Evolutionary conservation across 2,888 invertebrate species (phyloP).

Genomic region (Thelaira solivaga): DNA sequence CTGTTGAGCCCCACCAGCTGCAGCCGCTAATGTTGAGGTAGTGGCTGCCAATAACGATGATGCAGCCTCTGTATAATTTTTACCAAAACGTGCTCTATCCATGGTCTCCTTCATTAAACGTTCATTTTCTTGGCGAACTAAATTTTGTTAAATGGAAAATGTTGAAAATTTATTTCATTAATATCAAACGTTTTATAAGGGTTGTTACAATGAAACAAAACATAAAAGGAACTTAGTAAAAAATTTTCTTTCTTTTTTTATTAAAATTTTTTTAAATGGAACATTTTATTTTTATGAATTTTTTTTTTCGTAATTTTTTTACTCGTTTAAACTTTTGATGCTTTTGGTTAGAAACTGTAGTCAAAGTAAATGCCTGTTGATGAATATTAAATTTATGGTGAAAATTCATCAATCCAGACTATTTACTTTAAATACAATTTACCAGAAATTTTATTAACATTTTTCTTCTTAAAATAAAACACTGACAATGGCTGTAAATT

Average conservation of each 20-base stretch:
- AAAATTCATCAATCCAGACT: conserved; percentile 75
- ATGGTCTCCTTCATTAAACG: conserved; percentile 88
- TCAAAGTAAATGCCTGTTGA: conserved; percentile 77
- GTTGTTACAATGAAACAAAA: conserved; percentile 24
- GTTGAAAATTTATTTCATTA: not conserved
- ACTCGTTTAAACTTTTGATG: conserved; percentile 66
- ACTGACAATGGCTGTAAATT: conserved; percentile 59
- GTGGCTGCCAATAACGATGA: conserved; percentile 66
- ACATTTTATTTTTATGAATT: conserved; percentile 60
- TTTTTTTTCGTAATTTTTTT: conserved; percentile 7
- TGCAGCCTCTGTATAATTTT: conserved; percentile 75
- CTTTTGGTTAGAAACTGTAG: conserved; percentile 73
- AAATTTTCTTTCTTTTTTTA: not conserved
- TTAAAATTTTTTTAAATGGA: conserved; percentile 60
- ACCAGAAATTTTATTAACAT: conserved; percentile 64
- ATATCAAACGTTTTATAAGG: conserved; percentile 63
- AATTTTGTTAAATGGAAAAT: conserved; percentile 65
- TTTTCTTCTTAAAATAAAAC: conserved; percentile 3
- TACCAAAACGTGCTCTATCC: conserved; percentile 78
- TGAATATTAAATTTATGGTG: conserved; percentile 68
- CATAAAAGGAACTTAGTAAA: conserved; percentile 42
- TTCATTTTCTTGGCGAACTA: conserved; percentile 93
- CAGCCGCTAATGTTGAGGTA: conserved; percentile 54
- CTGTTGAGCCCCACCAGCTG: conserved; percentile 34
- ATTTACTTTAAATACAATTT: conserved; percentile 76